Evolutionary conservation across 1,140 invertebrate genomes (phyloP), one percentile per base, ranked within the genome.

Genomic region (Aplysia californica): DNA sequence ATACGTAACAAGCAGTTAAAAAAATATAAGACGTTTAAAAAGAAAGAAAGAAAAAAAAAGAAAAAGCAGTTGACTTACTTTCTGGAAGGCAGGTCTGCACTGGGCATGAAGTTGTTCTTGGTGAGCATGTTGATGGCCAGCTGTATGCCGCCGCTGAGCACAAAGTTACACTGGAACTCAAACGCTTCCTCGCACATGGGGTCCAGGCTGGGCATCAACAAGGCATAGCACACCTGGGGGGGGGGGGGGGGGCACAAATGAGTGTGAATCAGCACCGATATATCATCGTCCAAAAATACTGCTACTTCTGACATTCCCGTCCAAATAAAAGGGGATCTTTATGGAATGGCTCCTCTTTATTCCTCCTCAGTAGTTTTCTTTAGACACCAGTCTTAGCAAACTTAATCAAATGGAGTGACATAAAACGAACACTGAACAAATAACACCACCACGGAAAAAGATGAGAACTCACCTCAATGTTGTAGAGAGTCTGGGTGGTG

Each of bases 131-230:
- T 95, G 21, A 97, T 91, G 74, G 96, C 93, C 66, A 95, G 91
- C 70, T 93, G 92, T 18, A 95, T 94, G 83, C 95, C 94, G 2
- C 95, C 94, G 83, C 95, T 96, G 83, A 93, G 94, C 65, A 97
- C 93, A 88, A 98, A 98, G 85, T 95, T 95, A 76, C 94, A 93
- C 86, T 89, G 84, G 90, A 97, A 95, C 86, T 95, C 94, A 84
- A 94, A 93, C 38, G 95, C 93, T 81, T 94, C 94, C 50, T 97
- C 95, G 0, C 94, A 93, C 79, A 94, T 91, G 2, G 95, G 94
- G 82, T 96, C 95, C 35, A 94, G 88, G 15, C 96, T 95, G 21
- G 97, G 97, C 94, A 99, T 97, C 44, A 99, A 90, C 84, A 98
- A 91, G 64, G 95, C 94, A 88, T 98, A 97, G 64, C 97, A 90